Evolutionary conservation across 2,113 vertebrate species (phyloP), one percentile per base, ranked within the genome.

Genomic region (Euleptes europaea): DNA sequence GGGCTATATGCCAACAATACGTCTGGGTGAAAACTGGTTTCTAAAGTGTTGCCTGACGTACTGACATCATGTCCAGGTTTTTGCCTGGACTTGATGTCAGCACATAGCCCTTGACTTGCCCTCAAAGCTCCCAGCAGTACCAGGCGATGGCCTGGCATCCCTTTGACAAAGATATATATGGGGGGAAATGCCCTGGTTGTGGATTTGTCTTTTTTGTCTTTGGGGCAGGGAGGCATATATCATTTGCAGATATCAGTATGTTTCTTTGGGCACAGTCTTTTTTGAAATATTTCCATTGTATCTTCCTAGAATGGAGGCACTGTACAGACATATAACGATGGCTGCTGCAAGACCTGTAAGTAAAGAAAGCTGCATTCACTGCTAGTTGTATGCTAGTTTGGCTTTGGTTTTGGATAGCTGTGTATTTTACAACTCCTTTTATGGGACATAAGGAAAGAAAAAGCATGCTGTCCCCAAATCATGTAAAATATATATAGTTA

Each of bases 261-360:
- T 84, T 84, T 67, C 54, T 75, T 63, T 80, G 80, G 31, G 70
- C 91, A 94, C 86, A 89, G 74, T 93, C 86, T 91, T 78, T 94
- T 92, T 95, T 95, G 73, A 93, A 90, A 87, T 94, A 74, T 90
- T 90, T 21, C 70, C 51, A 66, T 92, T 88, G 79, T 96, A 80
- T 95, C 88, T 89, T 93, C 94, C 79, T 96, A 99, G 99, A 98
- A 96, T 91, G 99, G 98, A 65, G 99, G 99, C 51, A 91, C 96
- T 91, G 97, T 99, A 90, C 97, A 98, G 94, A 97, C 92, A 11
- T 99, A 97, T 87, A 98, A 98, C 63, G 98, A 98, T 83, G 98
- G 98, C 94, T 99, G 99, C 97, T 99, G 98, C 97, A 98, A 95
- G 96, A 99, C 97, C 93, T 99, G 99, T 99, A 97, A 99, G 98